These are phyloP conservation scores for Ceuthmochares aereus DNA, from an alignment of 2,113 vertebrate genomes.

Conservation along the genomic window DNA sequence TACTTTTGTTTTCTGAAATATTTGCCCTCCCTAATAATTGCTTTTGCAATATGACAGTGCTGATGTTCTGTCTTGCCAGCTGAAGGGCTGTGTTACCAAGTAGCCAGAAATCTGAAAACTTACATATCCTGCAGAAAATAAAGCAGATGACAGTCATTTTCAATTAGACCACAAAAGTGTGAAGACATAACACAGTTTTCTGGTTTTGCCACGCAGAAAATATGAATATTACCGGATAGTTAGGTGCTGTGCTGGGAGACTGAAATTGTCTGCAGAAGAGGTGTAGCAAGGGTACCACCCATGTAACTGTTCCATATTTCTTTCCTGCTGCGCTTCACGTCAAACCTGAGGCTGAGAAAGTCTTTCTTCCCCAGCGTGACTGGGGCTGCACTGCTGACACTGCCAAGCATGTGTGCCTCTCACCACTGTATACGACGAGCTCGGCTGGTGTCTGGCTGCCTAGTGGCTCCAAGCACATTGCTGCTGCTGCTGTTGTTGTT, in stretches of 20 bases:
- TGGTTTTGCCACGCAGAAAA: not conserved
- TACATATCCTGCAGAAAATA: not conserved
- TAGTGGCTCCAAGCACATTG: not conserved
- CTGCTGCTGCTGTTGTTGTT: not conserved
- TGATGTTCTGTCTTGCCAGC: not conserved
- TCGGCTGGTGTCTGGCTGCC: not conserved
- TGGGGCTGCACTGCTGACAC: not conserved
- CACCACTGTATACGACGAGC: not conserved
- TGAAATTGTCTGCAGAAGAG: not conserved
- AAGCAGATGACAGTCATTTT: not conserved
- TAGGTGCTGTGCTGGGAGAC: not conserved
- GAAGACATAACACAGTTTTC: not conserved
- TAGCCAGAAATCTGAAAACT: not conserved
- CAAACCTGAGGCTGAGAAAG: not conserved
- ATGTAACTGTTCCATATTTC: not conserved
- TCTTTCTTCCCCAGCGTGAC: not conserved
- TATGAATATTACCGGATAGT: not conserved
- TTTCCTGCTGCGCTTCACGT: not conserved
- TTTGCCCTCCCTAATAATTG: not conserved
- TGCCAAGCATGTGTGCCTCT: not conserved
- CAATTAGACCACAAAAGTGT: not conserved
- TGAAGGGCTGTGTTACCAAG: not conserved
- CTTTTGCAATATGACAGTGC: not conserved
- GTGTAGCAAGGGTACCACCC: not conserved
- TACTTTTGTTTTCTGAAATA: slow-evolving; percentile 33